These are phyloP conservation scores for Cyclophora punctaria DNA, from an alignment of 2,888 invertebrate genomes.

Conservation along the genomic window DNA sequence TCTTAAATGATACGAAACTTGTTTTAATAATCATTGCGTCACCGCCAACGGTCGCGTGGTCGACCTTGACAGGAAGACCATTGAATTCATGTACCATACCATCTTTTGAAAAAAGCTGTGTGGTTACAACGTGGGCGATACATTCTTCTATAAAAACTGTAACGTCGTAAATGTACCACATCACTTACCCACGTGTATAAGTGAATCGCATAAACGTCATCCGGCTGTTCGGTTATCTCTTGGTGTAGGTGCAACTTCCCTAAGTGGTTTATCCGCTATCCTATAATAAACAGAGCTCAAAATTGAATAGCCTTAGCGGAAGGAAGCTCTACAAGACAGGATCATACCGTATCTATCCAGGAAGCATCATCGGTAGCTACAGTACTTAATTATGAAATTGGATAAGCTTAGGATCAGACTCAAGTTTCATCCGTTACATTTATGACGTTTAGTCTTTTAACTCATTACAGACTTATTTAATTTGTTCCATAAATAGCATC, in stretches of 20 bases:
- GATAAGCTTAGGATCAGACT: constrained; percentile 51
- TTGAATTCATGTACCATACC: constrained; percentile 13
- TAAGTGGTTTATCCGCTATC: constrained; percentile 61
- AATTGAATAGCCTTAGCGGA: constrained; percentile 44
- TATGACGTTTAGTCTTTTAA: constrained; percentile 4
- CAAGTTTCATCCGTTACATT: constrained; percentile 28
- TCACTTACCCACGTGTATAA: constrained; percentile 22
- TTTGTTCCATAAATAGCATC: no score
- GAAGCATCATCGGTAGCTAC: constrained; percentile 50
- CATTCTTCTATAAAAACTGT: constrained; percentile 22
- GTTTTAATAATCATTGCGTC: constrained; percentile 55
- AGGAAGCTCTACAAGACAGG: constrained; percentile 62
- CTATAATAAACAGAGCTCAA: constrained; percentile 24
- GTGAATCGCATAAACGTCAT: constrained; percentile 16
- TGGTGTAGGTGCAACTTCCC: constrained; percentile 42
- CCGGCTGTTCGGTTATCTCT: constrained; percentile 17
- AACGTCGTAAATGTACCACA: constrained; percentile 16
- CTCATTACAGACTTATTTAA: no score
- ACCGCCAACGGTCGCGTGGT: constrained; percentile 34
- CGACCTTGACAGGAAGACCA: constrained; percentile 52
- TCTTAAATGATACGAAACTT: constrained; percentile 43
- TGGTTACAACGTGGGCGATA: constrained; percentile 20
- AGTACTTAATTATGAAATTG: constrained; percentile 41
- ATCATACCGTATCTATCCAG: constrained; percentile 59
- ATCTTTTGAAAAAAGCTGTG: constrained; percentile 15